Evolutionary conservation across 2,113 vertebrate species (phyloP).

Genomic region (Laterallus jamaicensis): DNA sequence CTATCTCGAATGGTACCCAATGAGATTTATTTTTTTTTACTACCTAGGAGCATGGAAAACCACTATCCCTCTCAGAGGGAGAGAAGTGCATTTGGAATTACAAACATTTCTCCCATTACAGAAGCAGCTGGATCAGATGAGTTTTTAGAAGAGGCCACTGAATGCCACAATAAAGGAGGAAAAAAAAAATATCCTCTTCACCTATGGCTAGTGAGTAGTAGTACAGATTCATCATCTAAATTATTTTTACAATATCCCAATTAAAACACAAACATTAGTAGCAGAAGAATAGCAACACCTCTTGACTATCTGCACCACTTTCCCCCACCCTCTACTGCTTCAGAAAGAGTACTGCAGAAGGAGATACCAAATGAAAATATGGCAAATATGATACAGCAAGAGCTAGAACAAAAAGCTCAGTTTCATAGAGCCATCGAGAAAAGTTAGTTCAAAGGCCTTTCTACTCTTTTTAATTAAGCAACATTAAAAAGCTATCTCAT

Average conservation of each 20-base stretch:
- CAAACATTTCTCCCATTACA: neutral
- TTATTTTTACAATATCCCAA: neutral
- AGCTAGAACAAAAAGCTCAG: neutral
- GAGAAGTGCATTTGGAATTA: neutral
- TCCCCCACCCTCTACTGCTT: neutral
- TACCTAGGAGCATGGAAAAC: neutral
- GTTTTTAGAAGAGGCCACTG: neutral
- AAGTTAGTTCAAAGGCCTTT: neutral
- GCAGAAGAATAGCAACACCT: neutral
- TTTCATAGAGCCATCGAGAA: neutral
- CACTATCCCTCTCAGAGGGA: neutral
- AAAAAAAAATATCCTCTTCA: neutral
- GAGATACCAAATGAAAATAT: neutral
- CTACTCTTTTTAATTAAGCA: neutral
- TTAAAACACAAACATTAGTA: neutral
- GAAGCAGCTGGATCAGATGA: neutral
- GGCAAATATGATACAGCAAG: neutral
- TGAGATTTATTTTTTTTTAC: neutral
- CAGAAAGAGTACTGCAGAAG: neutral
- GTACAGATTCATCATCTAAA: neutral
- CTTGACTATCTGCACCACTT: neutral
- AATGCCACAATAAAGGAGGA: neutral
- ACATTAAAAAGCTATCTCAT: neutral
- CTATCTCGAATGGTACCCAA: neutral
- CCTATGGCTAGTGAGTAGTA: neutral